Evolutionary conservation across 1,140 invertebrate genomes (phyloP).

Genomic region (Penaeus vannamei): DNA sequence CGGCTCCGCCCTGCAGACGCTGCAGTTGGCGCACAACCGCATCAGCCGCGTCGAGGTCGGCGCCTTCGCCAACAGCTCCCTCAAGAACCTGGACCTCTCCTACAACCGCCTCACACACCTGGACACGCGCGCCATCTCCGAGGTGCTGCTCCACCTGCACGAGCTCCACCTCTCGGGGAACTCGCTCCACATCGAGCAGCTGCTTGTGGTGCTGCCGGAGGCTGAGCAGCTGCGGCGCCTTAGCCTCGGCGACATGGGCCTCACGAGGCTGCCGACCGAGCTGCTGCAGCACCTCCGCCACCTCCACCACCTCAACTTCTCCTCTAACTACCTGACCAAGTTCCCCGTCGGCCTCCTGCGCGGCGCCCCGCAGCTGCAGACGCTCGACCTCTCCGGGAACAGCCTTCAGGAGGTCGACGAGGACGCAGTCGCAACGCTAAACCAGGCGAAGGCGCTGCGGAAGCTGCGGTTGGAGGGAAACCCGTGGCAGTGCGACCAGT

Average conservation of each 20-base stretch:
- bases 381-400: constrained; percentile 79
- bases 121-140: constrained; percentile 77
- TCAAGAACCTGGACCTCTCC: constrained; percentile 79
- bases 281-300: constrained; percentile 75
- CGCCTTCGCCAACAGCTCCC: constrained; percentile 80
- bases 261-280: constrained; percentile 73
- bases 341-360: constrained; percentile 76
- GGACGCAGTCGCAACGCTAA: constrained; percentile 74
- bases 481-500: constrained; percentile 80
- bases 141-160: constrained; percentile 76
- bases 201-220: constrained; percentile 75
- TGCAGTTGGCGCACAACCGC: constrained; percentile 80
- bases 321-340: constrained; percentile 75
- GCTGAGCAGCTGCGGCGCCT: constrained; percentile 76
- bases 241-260: constrained; percentile 75
- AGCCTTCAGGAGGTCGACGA: constrained; percentile 77
- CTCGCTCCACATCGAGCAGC: constrained; percentile 71
- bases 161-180: constrained; percentile 82
- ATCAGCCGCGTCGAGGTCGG: constrained; percentile 79
- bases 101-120: constrained; percentile 82
- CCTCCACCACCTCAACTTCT: constrained; percentile 75
- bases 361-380: constrained; percentile 75
- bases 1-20: constrained; percentile 72
- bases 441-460: constrained; percentile 71
- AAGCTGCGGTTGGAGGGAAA: constrained; percentile 77